Conservation (phyloP, 2,113 vertebrate species). For the Passer montanus region DNA sequence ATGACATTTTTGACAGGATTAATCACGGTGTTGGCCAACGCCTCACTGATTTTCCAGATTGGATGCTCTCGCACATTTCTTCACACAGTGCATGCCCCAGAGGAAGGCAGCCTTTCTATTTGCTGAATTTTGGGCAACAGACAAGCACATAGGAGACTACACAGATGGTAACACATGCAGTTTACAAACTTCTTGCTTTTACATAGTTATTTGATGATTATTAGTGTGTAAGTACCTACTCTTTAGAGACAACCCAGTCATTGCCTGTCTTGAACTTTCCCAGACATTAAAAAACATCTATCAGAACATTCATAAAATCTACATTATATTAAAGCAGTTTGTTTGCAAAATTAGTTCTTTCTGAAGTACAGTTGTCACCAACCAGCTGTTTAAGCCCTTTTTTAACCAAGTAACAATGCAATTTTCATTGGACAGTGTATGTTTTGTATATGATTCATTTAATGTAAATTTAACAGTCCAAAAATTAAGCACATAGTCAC, state of each 20-base stretch:
- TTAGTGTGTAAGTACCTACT: background rate
- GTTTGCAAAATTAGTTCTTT: slow-evolving; percentile 13
- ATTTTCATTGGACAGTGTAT: background rate
- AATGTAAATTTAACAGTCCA: background rate
- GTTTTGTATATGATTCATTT: background rate
- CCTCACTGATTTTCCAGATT: background rate
- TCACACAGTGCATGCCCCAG: background rate
- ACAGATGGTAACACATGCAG: background rate
- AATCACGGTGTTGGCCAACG: background rate
- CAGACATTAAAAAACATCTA: background rate
- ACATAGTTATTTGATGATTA: background rate
- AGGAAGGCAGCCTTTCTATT: background rate
- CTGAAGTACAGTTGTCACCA: background rate
- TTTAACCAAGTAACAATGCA: background rate
- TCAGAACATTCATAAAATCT: background rate
- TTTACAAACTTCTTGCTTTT: background rate
- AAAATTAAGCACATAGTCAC: background rate
- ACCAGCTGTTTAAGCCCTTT: background rate
- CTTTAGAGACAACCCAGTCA: background rate
- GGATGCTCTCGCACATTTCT: background rate
- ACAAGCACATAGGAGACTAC: background rate
- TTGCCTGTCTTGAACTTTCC: background rate
- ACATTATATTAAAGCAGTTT: background rate
- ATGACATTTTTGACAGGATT: background rate
- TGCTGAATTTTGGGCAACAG: background rate